Evolutionary conservation across 2,888 invertebrate genomes (phyloP).

Genomic region (Lypha dubia): DNA sequence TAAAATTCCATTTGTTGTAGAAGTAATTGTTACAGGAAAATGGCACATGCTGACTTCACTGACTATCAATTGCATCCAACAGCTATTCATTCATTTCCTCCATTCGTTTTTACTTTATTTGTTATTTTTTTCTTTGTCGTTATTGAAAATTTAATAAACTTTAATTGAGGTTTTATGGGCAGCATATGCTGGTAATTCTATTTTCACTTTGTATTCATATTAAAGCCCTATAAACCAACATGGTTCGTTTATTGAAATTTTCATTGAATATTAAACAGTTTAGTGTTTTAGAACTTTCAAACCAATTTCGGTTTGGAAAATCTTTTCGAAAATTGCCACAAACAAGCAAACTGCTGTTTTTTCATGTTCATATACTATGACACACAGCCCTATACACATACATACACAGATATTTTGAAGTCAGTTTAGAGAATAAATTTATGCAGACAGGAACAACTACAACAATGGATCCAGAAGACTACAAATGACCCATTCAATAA

Average conservation of each 20-base stretch:
- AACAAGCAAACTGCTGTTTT: conserved; percentile 6
- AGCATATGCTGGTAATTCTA: conserved; percentile 47
- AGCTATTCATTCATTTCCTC: background rate
- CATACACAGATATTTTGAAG: background rate
- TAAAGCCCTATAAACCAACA: conserved; percentile 56
- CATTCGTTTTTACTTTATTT: background rate
- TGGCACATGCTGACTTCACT: background rate
- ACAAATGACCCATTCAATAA: conserved; percentile 53
- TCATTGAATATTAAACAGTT: conserved; percentile 57
- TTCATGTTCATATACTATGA: background rate
- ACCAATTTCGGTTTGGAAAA: conserved; percentile 38
- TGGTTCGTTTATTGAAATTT: conserved; percentile 64
- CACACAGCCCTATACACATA: background rate
- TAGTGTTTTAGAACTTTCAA: conserved; percentile 32
- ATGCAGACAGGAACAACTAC: conserved; percentile 27
- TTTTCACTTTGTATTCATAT: conserved; percentile 42
- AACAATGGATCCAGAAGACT: conserved; percentile 27
- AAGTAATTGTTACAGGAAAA: background rate
- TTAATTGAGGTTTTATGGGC: conserved; percentile 61
- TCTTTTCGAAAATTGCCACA: conserved; percentile 25
- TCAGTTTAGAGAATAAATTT: conserved; percentile 20
- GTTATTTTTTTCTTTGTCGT: conserved; percentile 11
- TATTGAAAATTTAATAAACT: conserved; percentile 60
- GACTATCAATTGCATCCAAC: background rate
- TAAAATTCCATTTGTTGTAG: background rate